These are phyloP conservation scores for Sphecodes monilicornis DNA, from an alignment of 2,888 invertebrate genomes.

Conservation along the genomic window DNA sequence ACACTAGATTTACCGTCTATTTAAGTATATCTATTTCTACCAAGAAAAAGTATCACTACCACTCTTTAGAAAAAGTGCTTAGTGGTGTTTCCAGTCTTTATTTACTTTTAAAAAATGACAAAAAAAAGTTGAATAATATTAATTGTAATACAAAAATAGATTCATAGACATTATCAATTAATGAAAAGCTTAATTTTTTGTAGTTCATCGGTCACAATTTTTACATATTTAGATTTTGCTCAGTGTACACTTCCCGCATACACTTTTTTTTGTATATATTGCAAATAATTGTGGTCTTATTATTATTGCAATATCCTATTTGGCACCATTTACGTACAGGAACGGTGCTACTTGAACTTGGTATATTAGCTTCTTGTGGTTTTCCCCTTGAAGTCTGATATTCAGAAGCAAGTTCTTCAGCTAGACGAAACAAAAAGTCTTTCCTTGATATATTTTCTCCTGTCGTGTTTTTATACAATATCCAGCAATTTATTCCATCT, in stretches of 20 bases:
- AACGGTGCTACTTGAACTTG: no score
- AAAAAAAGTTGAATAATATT: neutral
- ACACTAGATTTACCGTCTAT: neutral
- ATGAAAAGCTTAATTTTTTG: no score
- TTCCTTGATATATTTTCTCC: no score
- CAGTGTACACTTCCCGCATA: slow-evolving; percentile 15
- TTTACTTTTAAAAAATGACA: slow-evolving; percentile 1
- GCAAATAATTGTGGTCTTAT: slow-evolving; percentile 13
- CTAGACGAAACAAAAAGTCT: no score
- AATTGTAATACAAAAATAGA: neutral
- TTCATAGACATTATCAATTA: no score
- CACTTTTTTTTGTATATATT: slow-evolving; percentile 11
- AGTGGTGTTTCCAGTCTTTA: slow-evolving; percentile 2
- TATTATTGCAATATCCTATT: slow-evolving; percentile 1
- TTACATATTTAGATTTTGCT: slow-evolving; percentile 8
- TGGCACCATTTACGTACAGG: no score
- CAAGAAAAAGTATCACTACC: no score
- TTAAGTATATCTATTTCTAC: slow-evolving; percentile 9
- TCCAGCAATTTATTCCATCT: no score
- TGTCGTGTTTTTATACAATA: no score
- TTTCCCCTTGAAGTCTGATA: no score
- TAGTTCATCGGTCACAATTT: slow-evolving; percentile 9
- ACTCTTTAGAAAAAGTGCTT: neutral
- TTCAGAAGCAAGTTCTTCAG: no score
- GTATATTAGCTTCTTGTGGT: no score